Base-by-base conservation (phyloP, 2,797 vertebrate species). In the Mormyrops attenuatus region DNA sequence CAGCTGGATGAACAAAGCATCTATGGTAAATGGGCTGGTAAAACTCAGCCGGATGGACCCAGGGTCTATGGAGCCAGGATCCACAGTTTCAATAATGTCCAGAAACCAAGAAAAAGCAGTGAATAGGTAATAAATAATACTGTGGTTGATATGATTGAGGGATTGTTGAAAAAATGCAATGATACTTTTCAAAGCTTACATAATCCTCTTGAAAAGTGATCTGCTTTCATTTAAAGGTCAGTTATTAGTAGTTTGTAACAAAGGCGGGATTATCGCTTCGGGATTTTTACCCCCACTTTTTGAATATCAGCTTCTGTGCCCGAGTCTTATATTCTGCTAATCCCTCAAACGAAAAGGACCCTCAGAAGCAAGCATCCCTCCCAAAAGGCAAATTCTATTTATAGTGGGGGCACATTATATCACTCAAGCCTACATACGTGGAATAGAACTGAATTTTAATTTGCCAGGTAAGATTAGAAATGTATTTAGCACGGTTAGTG, bases 301-400 rank as follows among this genome's bases (percentile, higher is more conserved):
- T 26, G 49, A 5, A 89, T 73, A 82, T 55, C 49, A 17, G 13
- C 41, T 82, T 80, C 17, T 38, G 47, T 55, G 49, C 7, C 41
- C 13, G 38, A 38, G 34, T 22, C 69, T 57, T 41, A 41, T 30
- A 82, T 89, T 34, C 13, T 89, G 90, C 55, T 85, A 88, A 41
- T 89, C 86, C 92, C 90, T 7, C 90, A 93, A 90, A 92, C 92
- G 89, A 93, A 92, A 92, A 69, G 90, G 66, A 38, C 90, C 87
- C 91, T 91, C 80, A 66, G 9, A 26, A 22, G 38, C 86, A 66
- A 44, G 60, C 17, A 88, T 89, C 90, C 77, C 89, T 93, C 91
- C 92, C 92, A 91, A 88, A 92, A 90, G 91, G 87, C n/a, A 60
- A 52, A 90, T 90, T 84, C 91, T 94, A 93, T 94, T 92, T 89